Base-by-base conservation (phyloP, 2,797 vertebrate genomes). In the Threskiornis aethiopicus region DNA sequence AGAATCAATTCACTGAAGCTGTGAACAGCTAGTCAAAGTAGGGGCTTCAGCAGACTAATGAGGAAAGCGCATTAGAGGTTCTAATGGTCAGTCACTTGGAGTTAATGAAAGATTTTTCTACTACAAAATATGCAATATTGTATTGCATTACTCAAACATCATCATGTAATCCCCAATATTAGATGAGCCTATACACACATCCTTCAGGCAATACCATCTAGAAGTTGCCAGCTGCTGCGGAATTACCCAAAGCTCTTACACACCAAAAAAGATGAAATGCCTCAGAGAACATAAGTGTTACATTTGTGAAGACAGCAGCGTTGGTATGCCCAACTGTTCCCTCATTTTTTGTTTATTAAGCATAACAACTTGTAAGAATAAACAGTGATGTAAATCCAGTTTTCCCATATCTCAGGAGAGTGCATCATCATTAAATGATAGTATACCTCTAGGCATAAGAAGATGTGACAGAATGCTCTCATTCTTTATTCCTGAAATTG, bases 311-410 rank as follows among this genome's bases (percentile, higher is more conserved):
- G 39, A 84, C 35, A 71, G 29, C 39, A 79, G 19, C 31, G 62
- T 35, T 71, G 39, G 22, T 46, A 62, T 51, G 42, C 10, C 69
- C 54, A 86, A 71, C 18, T 73, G 6, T 70, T 76, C 41, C n/a
- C 28, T 82, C 35, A n/a, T 42, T 76, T 94, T 92, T 85, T 84
- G 69, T 87, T 84, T 90, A 73, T 89, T 92, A 87, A 87, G 35
- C 19, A 46, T 35, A 91, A 78, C 29, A 54, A 91, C 46, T 69
- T 52, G 2, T 65, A 93, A 90, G 77, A 93, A 89, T 72, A 82
- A 84, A 59, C 41, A 80, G 84, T 52, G 51, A 59, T 59, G 51
- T 64, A 92, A 92, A 93, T 41, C 66, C 41, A 64, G 37, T 84
- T 84, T 90, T 80, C 41, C 64, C 5, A 6, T 51, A 22, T 77